phyloP scores from a whole-genome alignment of 64 coral and sea anemone species.

The Montipora foliosa region DNA sequence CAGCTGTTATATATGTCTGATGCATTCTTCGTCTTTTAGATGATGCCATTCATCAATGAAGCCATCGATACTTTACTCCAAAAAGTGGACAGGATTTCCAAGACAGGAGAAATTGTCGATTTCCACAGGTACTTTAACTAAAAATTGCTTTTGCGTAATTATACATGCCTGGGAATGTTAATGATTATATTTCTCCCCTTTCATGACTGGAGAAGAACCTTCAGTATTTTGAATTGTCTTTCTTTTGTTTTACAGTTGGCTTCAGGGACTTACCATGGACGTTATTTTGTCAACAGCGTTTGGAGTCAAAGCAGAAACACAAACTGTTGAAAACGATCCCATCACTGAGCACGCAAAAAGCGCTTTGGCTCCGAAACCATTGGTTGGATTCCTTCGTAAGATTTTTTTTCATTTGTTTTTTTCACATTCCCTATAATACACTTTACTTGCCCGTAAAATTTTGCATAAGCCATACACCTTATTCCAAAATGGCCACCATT shows the following conservation, averaged over 20 bases:
- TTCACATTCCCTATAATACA: neutral
- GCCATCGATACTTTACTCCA: conserved; percentile 5
- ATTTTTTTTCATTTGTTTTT: neutral
- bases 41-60: conserved; percentile 49
- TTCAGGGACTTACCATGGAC: conserved; percentile 59
- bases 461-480: too few relatives aligned
- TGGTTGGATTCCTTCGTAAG: conserved; percentile 3
- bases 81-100: conserved; percentile 21
- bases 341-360: conserved; percentile 23
- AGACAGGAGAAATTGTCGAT: conserved; percentile 29
- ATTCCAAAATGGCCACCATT: too few relatives aligned
- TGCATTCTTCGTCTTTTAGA: neutral
- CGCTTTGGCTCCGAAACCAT: conserved; percentile 12
- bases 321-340: conserved; percentile 59
- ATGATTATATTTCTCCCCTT: too few relatives aligned
- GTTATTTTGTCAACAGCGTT: conserved; percentile 64
- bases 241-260: conserved; percentile 11
- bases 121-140: neutral
- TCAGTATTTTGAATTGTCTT: neutral
- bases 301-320: conserved; percentile 55
- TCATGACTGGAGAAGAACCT: too few relatives aligned
- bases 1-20: too few relatives aligned
- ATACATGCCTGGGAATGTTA: too few relatives aligned
- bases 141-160: too few relatives aligned
- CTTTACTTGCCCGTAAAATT: too few relatives aligned